Conservation (phyloP, 2,797 vertebrate genomes). For the Natrix natrix region DNA sequence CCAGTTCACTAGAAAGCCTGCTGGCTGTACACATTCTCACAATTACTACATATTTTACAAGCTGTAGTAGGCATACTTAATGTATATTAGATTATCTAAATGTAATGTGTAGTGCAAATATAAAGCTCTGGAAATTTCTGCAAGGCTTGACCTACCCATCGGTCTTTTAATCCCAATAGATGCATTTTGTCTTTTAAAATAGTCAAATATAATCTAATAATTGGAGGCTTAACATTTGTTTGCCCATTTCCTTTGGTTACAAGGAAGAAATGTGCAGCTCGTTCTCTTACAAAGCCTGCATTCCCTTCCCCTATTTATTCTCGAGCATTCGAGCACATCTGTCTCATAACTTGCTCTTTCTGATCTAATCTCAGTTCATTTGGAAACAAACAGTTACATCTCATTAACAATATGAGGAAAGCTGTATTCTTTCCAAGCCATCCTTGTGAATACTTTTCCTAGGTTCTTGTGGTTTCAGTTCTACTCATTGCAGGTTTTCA, state of each 20-base stretch:
- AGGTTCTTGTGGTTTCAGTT: not conserved
- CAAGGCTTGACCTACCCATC: not conserved
- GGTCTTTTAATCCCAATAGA: not conserved
- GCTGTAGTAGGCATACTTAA: not conserved
- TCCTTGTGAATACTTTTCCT: not conserved
- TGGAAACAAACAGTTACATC: not conserved
- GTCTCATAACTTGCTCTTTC: not conserved
- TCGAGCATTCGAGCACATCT: not conserved
- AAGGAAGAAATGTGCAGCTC: not conserved
- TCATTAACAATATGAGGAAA: not conserved
- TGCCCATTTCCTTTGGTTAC: not conserved
- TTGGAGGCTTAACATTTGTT: not conserved
- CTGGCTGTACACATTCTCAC: not conserved
- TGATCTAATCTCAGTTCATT: not conserved
- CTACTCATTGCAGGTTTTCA: not conserved
- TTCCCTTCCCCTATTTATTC: not conserved
- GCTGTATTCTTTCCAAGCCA: not conserved
- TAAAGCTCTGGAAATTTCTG: not conserved
- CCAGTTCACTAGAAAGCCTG: not conserved
- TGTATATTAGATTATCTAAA: not conserved
- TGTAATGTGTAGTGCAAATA: not conserved
- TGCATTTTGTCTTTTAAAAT: not conserved
- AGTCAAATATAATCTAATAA: not conserved
- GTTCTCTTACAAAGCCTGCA: not conserved
- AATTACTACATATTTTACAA: constrained; percentile 5